Conservation (phyloP, 2,797 vertebrate species). For the Pogoniulus pusillus region DNA sequence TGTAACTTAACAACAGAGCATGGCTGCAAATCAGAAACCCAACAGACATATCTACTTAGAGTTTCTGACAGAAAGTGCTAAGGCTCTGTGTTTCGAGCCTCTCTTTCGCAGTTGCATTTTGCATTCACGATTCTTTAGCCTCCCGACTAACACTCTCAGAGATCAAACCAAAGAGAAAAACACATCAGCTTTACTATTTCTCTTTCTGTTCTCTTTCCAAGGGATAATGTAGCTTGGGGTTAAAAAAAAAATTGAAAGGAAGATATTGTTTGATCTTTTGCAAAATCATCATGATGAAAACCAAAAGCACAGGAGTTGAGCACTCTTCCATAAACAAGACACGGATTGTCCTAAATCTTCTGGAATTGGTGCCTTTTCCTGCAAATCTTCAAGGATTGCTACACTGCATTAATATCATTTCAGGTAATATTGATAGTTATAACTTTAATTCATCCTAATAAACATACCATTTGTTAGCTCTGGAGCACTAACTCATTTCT, state of each 20-base stretch:
- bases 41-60: neutral
- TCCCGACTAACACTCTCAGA: neutral
- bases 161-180: neutral
- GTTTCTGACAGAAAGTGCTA: neutral
- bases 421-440: neutral
- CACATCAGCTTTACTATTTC: neutral
- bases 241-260: neutral
- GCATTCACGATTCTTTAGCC: rapidly evolving
- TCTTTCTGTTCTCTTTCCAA: neutral
- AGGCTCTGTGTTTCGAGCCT: neutral
- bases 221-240: neutral
- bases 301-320: neutral
- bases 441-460: neutral
- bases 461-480: neutral
- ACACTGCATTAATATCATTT: neutral
- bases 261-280: neutral
- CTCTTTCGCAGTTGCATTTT: neutral
- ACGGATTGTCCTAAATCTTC: neutral
- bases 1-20: neutral
- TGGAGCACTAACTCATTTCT: neutral
- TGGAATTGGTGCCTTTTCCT: neutral
- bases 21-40: neutral
- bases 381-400: neutral
- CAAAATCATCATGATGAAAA: neutral
- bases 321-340: neutral